Evolutionary conservation across 1,140 invertebrate genomes (phyloP).

Genomic region (Aphis craccivora): DNA sequence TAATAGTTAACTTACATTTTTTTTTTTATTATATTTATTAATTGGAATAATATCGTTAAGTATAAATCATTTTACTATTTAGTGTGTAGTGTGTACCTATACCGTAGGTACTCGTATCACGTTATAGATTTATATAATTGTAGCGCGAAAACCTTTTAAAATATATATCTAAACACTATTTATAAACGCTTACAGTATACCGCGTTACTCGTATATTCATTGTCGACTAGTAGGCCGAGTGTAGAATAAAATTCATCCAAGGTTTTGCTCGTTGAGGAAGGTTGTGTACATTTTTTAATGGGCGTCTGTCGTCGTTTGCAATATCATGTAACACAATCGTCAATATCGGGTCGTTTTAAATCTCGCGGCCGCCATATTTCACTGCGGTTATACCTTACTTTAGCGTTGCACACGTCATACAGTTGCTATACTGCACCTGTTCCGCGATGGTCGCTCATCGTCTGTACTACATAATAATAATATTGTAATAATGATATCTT

Average conservation of each 20-base stretch:
- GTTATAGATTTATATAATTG: too few species aligned
- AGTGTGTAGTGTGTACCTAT: too few species aligned
- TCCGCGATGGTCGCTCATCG: neutral
- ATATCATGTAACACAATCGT: neutral
- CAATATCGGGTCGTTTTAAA: neutral
- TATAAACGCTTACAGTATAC: neutral
- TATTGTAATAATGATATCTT: neutral
- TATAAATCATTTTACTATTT: neutral
- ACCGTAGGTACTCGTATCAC: too few species aligned
- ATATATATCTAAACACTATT: neutral
- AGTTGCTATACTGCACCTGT: neutral
- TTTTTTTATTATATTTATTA: too few species aligned
- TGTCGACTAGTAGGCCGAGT: neutral
- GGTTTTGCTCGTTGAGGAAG: neutral
- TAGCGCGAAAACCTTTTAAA: neutral
- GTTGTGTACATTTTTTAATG: slow-evolving; percentile 4
- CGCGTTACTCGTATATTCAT: neutral
- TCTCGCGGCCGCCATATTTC: neutral
- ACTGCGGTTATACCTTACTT: neutral
- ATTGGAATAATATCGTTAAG: neutral
- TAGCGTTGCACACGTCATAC: too few species aligned
- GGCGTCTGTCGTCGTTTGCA: neutral
- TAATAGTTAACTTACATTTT: too few species aligned
- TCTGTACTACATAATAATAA: neutral
- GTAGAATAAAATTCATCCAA: neutral